Evolutionary conservation across 2,797 vertebrate genomes (phyloP), one percentile per base, ranked within the genome.

Genomic region (Catharus ustulatus): DNA sequence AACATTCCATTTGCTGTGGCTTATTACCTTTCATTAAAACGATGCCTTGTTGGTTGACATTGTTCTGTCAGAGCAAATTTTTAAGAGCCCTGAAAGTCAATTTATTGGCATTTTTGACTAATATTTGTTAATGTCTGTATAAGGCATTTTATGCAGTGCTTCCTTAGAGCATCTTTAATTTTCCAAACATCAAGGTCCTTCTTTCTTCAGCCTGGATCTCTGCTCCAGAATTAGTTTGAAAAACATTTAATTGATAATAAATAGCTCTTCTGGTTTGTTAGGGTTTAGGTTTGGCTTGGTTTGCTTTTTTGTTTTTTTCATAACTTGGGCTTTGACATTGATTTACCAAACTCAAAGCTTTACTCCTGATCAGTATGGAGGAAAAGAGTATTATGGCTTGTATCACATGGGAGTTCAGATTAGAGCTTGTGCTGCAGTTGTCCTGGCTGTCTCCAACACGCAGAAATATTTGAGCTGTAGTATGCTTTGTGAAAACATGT

Each of bases 241-340:
- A 76, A 89, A 13, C 18, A 69, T 66, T 90, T 67, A 42, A 40
- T 62, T 43, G 13, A 11, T 34, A 55, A 52, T 52, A 85, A 68
- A 69, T 14, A 42, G 43, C n/a, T 78, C 4, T 27, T 51, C 45
- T 67, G 8, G 15, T 36, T 64, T 58, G 5, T 52, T 34, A 8
- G 6, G 15, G 14, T 11, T 40, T 68, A 52, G 11, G 6, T 38
- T 77, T 32, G 14, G 1, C 17, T n/a, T 66, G 23, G 0, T 5
- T 61, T 32, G 3, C 27, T 52, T 46, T 14, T 54, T 26, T 36
- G 10, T 78, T 64, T 73, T 73, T 58, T 2, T 42, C 21, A 26
- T 24, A 20, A 66, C 69, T 95, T 51, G 23, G 20, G 10, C 16
- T 92, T 87, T 84, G n/a, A 27, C 43, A n/a, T 4, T 78, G 42